A percentile compares a stretch with the other conserved stretches of the same genome.
Evolutionary conservation across 2,888 invertebrate species (phyloP).

Genomic region (Timandra comae): DNA sequence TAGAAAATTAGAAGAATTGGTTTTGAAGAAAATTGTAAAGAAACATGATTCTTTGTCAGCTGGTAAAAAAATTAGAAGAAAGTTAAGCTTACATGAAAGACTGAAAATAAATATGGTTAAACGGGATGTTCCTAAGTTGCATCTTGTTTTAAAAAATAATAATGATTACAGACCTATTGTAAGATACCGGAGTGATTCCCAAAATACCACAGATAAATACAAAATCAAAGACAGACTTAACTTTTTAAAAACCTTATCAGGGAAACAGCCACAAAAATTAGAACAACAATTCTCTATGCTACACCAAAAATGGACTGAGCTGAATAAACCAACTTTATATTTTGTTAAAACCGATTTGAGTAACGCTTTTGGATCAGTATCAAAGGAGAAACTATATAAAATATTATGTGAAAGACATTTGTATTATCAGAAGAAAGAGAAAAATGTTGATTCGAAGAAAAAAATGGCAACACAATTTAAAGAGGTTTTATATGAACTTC

Average conservation of each 20-base stretch:
- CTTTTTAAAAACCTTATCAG: slow-evolving; percentile 43
- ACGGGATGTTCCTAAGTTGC: slow-evolving; percentile 54
- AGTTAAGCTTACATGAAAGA: slow-evolving; percentile 30
- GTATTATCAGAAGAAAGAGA: slow-evolving; percentile 40
- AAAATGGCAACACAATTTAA: slow-evolving; percentile 47
- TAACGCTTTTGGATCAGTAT: slow-evolving; percentile 70
- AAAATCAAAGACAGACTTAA: slow-evolving; percentile 51
- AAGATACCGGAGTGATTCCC: slow-evolving; percentile 44
- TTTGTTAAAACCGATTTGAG: slow-evolving; percentile 66
- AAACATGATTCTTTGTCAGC: slow-evolving; percentile 41
- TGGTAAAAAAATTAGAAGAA: slow-evolving; percentile 39
- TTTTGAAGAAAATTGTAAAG: slow-evolving; percentile 40
- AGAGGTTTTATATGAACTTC: slow-evolving; percentile 51
- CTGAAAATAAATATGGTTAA: slow-evolving; percentile 34
- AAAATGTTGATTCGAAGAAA: slow-evolving; percentile 38
- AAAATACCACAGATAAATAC: slow-evolving; percentile 38
- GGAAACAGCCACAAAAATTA: slow-evolving; percentile 35
- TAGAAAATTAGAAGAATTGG: slow-evolving; percentile 46
- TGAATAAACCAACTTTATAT: slow-evolving; percentile 54
- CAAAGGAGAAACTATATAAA: slow-evolving; percentile 45
- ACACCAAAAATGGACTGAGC: slow-evolving; percentile 43
- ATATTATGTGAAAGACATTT: slow-evolving; percentile 46
- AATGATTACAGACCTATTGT: slow-evolving; percentile 60
- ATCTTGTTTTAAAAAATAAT: slow-evolving; percentile 53
- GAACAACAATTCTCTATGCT: slow-evolving; percentile 44